phyloP scores from a whole-genome alignment of 2,888 invertebrate species.

The Rhagophthalmus giganteus region DNA sequence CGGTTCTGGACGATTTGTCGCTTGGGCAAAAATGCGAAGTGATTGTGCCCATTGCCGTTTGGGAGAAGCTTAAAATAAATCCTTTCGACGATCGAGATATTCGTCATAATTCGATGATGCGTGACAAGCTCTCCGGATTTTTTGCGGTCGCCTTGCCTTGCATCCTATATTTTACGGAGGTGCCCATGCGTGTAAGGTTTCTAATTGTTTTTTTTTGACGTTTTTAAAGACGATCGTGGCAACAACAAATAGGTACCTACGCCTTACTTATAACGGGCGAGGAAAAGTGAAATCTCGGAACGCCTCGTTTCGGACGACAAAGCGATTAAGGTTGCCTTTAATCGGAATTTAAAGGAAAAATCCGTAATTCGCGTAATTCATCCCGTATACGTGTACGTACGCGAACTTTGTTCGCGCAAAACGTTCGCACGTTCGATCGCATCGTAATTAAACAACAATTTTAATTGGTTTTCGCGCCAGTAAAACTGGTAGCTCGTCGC shows the following conservation, averaged over 20 bases:
- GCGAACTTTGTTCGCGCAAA: too few relatives aligned
- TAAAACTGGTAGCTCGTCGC: conserved; percentile 5
- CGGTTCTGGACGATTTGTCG: conserved; percentile 12
- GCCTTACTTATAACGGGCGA: neutral
- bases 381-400: too few relatives aligned
- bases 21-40: conserved; percentile 12
- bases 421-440: too few relatives aligned
- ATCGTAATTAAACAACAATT: too few relatives aligned
- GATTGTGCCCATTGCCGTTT: conserved; percentile 14
- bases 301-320: conserved; percentile 10
- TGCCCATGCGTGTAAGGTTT: conserved; percentile 28
- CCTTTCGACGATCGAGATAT: conserved; percentile 9
- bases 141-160: conserved; percentile 22
- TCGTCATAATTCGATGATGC: conserved; percentile 21
- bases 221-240: conserved; percentile 8
- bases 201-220: conserved; percentile 25
- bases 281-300: conserved; percentile 25
- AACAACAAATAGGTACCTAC: neutral
- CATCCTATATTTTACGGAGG: conserved; percentile 27
- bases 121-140: conserved; percentile 12
- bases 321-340: conserved; percentile 6
- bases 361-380: too few relatives aligned
- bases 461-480: conserved; percentile 3
- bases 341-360: too few relatives aligned
- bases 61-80: conserved; percentile 6